Percentiles rank a stretch among this genome's conserved stretches.
Conservation (phyloP, 2,888 invertebrate genomes). For the Rhamnusium bicolor region DNA sequence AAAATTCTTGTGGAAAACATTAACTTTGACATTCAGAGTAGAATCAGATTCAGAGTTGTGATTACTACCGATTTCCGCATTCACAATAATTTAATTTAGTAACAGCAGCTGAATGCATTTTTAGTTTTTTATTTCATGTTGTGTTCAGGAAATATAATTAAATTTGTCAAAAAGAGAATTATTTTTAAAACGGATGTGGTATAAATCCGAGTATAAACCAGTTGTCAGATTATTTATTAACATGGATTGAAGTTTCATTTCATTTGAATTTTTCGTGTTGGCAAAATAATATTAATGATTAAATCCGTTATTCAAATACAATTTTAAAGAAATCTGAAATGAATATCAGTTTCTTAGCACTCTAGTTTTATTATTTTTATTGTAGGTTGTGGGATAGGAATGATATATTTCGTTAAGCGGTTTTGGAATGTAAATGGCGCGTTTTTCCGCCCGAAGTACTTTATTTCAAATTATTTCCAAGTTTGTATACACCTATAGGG, state of each 20-base stretch:
- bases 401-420: background rate
- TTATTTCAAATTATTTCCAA: conserved; percentile 22
- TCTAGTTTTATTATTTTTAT: background rate
- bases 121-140: background rate
- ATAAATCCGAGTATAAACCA: background rate
- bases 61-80: background rate
- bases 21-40: background rate
- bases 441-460: conserved; percentile 18
- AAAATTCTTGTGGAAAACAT: background rate
- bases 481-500: conserved; percentile 27
- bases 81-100: background rate
- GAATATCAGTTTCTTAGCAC: background rate
- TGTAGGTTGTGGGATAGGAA: background rate
- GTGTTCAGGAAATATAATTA: background rate
- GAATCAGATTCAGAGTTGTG: background rate
- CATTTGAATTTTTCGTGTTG: background rate
- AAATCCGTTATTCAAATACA: background rate
- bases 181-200: too few species aligned
- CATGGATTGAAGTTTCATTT: background rate
- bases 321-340: background rate
- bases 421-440: conserved; percentile 4
- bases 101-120: background rate
- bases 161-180: background rate
- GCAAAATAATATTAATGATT: background rate
- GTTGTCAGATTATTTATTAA: background rate